These are phyloP conservation scores for Lordiphosa stackelbergi DNA, from an alignment of 1,140 invertebrate species.

Conservation along the genomic window DNA sequence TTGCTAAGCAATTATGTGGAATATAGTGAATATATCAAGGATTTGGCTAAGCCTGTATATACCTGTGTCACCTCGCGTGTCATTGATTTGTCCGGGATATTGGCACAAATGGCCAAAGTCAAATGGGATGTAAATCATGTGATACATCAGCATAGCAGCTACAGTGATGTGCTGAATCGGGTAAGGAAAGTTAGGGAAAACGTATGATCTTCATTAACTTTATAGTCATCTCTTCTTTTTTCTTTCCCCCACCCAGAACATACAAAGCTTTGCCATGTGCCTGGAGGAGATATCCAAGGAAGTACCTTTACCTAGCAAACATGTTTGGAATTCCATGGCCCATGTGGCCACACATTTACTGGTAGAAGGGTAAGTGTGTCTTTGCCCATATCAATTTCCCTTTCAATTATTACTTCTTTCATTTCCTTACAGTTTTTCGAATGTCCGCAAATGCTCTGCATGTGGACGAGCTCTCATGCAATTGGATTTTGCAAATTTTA, in stretches of 20 bases:
- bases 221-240: no score
- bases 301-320: slow-evolving; percentile 84
- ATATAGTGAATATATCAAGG: slow-evolving; percentile 79
- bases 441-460: slow-evolving; percentile 95
- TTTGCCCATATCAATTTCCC: background rate
- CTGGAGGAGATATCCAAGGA: slow-evolving; percentile 83
- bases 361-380: slow-evolving; percentile 89
- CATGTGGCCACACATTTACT: slow-evolving; percentile 90
- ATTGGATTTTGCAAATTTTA: slow-evolving; percentile 96
- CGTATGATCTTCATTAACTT: no score
- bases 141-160: slow-evolving; percentile 95
- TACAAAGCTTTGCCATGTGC: slow-evolving; percentile 87
- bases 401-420: background rate
- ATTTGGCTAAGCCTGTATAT: slow-evolving; percentile 90
- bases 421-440: slow-evolving; percentile 84
- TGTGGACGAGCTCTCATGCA: slow-evolving; percentile 98
- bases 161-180: slow-evolving; percentile 86
- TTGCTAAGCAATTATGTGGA: slow-evolving; percentile 52
- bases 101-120: slow-evolving; percentile 92
- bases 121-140: slow-evolving; percentile 98
- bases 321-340: slow-evolving; percentile 92
- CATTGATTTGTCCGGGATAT: slow-evolving; percentile 88
- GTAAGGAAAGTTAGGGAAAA: slow-evolving; percentile 69
- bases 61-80: slow-evolving; percentile 87
- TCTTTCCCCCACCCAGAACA: slow-evolving; percentile 80